Conservation (phyloP, 2,113 vertebrate genomes). For the Peucedramus taeniatus region DNA sequence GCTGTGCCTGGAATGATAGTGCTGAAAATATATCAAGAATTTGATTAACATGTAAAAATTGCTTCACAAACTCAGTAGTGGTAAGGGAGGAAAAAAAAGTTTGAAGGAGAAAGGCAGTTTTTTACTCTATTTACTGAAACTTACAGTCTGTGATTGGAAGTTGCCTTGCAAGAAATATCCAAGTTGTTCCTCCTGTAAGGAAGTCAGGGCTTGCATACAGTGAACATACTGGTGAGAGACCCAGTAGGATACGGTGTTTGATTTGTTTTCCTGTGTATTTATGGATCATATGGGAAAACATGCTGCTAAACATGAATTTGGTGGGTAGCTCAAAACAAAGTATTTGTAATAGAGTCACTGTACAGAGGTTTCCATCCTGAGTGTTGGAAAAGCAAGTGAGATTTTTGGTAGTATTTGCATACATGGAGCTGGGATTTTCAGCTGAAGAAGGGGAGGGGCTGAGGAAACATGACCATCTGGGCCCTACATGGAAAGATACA, state of each 20-base stretch:
- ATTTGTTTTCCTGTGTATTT: constrained; percentile 21
- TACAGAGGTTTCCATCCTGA: not conserved
- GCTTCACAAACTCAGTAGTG: not conserved
- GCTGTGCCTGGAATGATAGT: not conserved
- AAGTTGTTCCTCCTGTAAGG: not conserved
- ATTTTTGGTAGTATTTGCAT: not conserved
- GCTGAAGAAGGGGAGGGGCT: not conserved
- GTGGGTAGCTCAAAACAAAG: not conserved
- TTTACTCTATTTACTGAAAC: not conserved
- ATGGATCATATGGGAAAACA: not conserved
- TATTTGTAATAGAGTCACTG: not conserved
- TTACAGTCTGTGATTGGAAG: not conserved
- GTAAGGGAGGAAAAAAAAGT: not conserved
- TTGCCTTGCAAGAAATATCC: constrained; percentile 9
- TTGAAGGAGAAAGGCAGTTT: not conserved
- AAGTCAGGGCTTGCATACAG: not conserved
- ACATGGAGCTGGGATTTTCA: not conserved
- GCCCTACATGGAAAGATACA: not conserved
- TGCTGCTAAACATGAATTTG: not conserved
- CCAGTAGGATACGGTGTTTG: not conserved
- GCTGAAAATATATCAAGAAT: not conserved
- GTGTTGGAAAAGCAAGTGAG: not conserved
- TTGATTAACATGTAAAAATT: not conserved
- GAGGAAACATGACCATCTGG: constrained; percentile 41
- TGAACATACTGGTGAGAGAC: not conserved